phyloP scores from a whole-genome alignment of 2,888 invertebrate species.

The Phyllotreta striolata region DNA sequence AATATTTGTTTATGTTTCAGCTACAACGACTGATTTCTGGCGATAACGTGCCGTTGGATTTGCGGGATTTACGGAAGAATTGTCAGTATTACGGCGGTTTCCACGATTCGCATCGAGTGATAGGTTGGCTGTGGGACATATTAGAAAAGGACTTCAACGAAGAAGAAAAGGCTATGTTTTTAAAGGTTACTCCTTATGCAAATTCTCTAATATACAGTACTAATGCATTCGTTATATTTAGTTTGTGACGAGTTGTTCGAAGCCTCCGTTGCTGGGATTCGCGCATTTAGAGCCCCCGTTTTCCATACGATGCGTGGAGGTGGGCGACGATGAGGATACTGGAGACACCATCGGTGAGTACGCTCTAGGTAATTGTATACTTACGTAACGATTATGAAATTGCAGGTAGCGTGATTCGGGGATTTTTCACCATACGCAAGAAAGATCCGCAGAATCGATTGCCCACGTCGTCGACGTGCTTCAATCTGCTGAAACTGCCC shows the following conservation, averaged over 20 bases:
- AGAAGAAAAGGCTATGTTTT: slow-evolving; percentile 90
- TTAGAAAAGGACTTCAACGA: slow-evolving; percentile 93
- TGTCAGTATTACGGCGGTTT: slow-evolving; percentile 99
- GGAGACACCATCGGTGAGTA: slow-evolving; percentile 80
- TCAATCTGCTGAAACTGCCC: slow-evolving; percentile 96
- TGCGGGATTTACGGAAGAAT: slow-evolving; percentile 85
- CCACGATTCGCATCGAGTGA: slow-evolving; percentile 96
- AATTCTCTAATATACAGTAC: not conserved
- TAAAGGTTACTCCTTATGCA: slow-evolving; percentile 83
- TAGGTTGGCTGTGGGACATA: slow-evolving; percentile 99
- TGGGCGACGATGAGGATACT: slow-evolving; percentile 95
- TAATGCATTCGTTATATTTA: slow-evolving; percentile 36
- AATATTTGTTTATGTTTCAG: slow-evolving; percentile 60
- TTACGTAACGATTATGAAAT: slow-evolving; percentile 23
- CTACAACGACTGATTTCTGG: slow-evolving; percentile 95
- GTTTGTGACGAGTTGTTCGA: slow-evolving; percentile 88
- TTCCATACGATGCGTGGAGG: slow-evolving; percentile 98
- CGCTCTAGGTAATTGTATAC: not conserved
- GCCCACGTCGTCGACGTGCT: slow-evolving; percentile 99
- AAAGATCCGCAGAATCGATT: slow-evolving; percentile 93
- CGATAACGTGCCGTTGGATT: slow-evolving; percentile 91
- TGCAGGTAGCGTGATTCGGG: slow-evolving; percentile 92
- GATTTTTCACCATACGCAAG: slow-evolving; percentile 96
- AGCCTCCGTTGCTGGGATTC: slow-evolving; percentile 95
- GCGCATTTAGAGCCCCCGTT: slow-evolving; percentile 97